Percentiles rank a stretch among this genome's conserved stretches.
phyloP scores from a whole-genome alignment of 2,797 vertebrate species.

The Poecilia gillii region DNA sequence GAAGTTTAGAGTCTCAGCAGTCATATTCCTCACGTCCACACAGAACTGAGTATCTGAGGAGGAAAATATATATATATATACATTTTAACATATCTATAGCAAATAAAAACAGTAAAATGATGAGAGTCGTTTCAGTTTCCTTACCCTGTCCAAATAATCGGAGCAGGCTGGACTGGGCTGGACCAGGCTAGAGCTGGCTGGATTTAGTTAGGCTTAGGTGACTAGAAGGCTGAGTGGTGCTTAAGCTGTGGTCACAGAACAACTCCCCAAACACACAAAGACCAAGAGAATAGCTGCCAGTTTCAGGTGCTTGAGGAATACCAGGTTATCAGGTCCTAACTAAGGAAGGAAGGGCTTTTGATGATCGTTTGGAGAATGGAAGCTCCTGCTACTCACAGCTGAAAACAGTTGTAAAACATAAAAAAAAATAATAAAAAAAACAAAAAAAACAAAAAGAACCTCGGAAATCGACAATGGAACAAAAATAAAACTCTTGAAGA shows the following conservation, averaged over 20 bases:
- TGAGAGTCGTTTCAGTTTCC: not conserved
- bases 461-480: constrained; percentile 69
- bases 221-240: constrained; percentile 84
- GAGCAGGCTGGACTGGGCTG: constrained; percentile 82
- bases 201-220: constrained; percentile 82
- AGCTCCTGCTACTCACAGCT: constrained; percentile 81
- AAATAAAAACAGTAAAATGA: not conserved
- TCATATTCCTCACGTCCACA: constrained; percentile 88
- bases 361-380: constrained; percentile 73
- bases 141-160: constrained; percentile 88
- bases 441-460: constrained; percentile 64
- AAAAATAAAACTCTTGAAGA: constrained; percentile 70
- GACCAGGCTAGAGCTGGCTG: constrained; percentile 77
- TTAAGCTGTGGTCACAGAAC: constrained; percentile 79
- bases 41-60: constrained; percentile 80
- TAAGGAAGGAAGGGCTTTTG: constrained; percentile 65
- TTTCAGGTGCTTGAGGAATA: constrained; percentile 79
- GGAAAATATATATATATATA: not conserved
- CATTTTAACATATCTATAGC: not conserved
- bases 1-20: constrained; percentile 96
- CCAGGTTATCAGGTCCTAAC: constrained; percentile 76
- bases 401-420: constrained; percentile 67
- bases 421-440: constrained; percentile 59
- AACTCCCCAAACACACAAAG: constrained; percentile 80
- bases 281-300: constrained; percentile 85